Evolutionary conservation across 2,113 vertebrate genomes (phyloP), one percentile per base, ranked within the genome.

Genomic region (Paramisgurnus dabryanus): DNA sequence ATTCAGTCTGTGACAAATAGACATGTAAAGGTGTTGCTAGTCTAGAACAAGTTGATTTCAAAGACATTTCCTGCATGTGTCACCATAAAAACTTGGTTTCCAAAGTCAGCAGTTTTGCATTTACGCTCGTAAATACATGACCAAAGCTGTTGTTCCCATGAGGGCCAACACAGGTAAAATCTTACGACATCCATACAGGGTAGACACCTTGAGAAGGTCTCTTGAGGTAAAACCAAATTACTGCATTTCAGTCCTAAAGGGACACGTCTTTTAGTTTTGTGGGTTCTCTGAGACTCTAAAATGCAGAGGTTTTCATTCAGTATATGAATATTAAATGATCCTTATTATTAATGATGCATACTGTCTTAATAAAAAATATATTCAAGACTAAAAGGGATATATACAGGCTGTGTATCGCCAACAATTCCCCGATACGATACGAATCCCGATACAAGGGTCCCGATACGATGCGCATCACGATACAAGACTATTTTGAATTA

Each of bases 141-240:
- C 78, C 72, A 7, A 50, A 84, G 82, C 73, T 75, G 72, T 53
- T 72, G 50, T 83, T 71, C 67, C 80, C 82, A 66, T 11, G 67
- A 55, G 58, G 57, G 50, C 61, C 49, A 27, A 63, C 45, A 18
- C 71, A 70, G 58, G 66, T 76, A 63, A 47, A 77, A 66, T 53
- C 22, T 17, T 71, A 66, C 55, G 43, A 41, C 71, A 73, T 71
- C 68, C 27, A 71, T 8, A 3, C 4, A 0, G n/a, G 45, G 12
- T 74, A n/a, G 71, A n/a, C 45, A 61, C 41, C 40, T 60, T 2
- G 1, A 27, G n/a, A 43, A 74, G 40, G n/a, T 18, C 40, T 61
- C 57, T 17, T 43, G n/a, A 74, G 53, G 55, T 41, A 58, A 8
- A 58, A 12, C 34, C 34, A 72, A 53, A 72, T 57, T 7, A 43